Base-by-base conservation (phyloP, 2,888 invertebrate genomes). In the Lochmaea crataegi region DNA sequence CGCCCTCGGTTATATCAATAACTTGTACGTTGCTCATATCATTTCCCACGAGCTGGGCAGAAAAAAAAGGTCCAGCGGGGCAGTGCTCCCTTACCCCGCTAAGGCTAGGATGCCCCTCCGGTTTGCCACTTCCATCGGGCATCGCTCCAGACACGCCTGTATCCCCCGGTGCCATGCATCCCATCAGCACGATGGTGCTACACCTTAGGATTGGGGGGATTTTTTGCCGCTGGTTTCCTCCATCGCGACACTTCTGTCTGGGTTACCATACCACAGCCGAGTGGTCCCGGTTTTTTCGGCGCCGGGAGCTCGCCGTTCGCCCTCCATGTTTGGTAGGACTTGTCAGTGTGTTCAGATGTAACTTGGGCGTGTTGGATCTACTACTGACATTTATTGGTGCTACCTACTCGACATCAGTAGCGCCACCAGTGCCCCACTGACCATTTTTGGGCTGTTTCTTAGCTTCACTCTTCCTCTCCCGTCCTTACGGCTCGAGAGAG, bases 41-140 rank as follows among this genome's bases (percentile, higher is more conserved):
- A 2, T 10, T 56, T 56, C 56, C 56, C 56, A 56, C 56, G 56
- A 56, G 56, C 5, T 22, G 56, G 56, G 56, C 16, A 16, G 18
- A 18, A 18, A 4, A 18, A 18, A 18, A 22, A 6, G 16, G 56
- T 56, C 56, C 56, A 48, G 57, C 12, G 22, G 56, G 58, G 67
- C 67, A 56, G 57, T 41, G 10, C 14, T 14, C 67, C 67, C 67
- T 18, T 56, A 56, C 56, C 18, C 22, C 18, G 22, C 56, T 56
- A 56, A 56, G 56, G 56, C 18, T 11, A 22, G 3, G 18, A 56
- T 22, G 5, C 56, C 56, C 56, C 67, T 67, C 58, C 58, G 67
- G 67, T 67, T 42, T 1, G 58, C 67, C 67, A 41, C 12, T 56
- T 57, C 67, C 67, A 6, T 67, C 57, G 57, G 57, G 67, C 67